These are phyloP conservation scores for Endomychus coccineus DNA, from an alignment of 2,888 invertebrate genomes.

Conservation along the genomic window DNA sequence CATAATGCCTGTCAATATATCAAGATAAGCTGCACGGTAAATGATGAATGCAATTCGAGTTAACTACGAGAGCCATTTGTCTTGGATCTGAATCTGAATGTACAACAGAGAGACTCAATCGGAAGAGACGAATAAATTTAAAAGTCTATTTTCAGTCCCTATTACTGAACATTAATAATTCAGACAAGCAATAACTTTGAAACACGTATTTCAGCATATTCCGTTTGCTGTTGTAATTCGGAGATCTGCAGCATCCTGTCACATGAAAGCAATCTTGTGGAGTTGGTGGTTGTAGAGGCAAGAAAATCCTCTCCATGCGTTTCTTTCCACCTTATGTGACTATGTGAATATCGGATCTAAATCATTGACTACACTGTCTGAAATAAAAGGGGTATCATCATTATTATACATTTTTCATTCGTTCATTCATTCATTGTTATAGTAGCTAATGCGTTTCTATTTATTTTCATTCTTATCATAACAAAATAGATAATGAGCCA, in stretches of 20 bases:
- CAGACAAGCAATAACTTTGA: conserved; percentile 38
- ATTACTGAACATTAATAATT: conserved; percentile 40
- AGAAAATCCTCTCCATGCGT: too few species aligned
- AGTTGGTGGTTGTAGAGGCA: too few species aligned
- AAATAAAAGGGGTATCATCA: too few species aligned
- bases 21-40: conserved; percentile 3
- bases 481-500: too few species aligned
- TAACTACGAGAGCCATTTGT: conserved; percentile 29
- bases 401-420: too few species aligned
- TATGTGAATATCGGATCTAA: too few species aligned
- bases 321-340: too few species aligned
- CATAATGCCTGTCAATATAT: not conserved
- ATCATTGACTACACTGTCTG: too few species aligned
- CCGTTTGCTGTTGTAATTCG: conserved; percentile 30
- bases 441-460: too few species aligned
- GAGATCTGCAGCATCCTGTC: conserved; percentile 21
- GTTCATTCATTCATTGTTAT: too few species aligned
- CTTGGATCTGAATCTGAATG: conserved; percentile 32
- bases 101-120: conserved; percentile 35
- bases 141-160: conserved; percentile 39
- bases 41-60: conserved; percentile 16
- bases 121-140: conserved; percentile 37
- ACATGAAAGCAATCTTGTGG: conserved; percentile 28
- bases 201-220: conserved; percentile 38
- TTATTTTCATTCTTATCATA: too few species aligned